A percentile compares a stretch with the other conserved stretches of the same genome.
These are phyloP conservation scores for Cataglyphis cursor DNA, from an alignment of 2,888 invertebrate species.

Conservation along the genomic window DNA sequence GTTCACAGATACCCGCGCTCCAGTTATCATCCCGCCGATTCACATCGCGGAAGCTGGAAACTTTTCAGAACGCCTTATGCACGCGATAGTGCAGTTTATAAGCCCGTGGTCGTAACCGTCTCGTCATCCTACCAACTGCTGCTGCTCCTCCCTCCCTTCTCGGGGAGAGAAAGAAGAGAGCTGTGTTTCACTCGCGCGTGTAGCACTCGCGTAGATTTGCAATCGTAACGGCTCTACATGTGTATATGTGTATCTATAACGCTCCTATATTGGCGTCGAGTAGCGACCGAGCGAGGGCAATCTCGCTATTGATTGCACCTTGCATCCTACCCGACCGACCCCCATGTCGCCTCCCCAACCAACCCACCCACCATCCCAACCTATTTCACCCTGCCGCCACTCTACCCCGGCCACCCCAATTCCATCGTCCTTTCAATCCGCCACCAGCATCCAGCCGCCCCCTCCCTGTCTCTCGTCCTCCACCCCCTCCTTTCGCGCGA, in stretches of 20 bases:
- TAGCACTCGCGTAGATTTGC: conserved; percentile 59
- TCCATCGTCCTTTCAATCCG: conserved; percentile 53
- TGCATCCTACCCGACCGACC: conserved; percentile 69
- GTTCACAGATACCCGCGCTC: conserved; percentile 4
- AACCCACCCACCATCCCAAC: conserved; percentile 55
- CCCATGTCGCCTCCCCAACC: conserved; percentile 46
- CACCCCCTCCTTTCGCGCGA: conserved; percentile 42
- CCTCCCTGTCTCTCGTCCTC: conserved; percentile 32
- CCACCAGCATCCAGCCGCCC: conserved; percentile 34
- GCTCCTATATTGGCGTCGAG: conserved; percentile 74
- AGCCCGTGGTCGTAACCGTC: conserved; percentile 35
- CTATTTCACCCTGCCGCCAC: conserved; percentile 56
- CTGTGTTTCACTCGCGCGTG: not conserved
- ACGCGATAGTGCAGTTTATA: conserved; percentile 26
- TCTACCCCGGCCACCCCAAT: conserved; percentile 51
- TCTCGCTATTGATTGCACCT: conserved; percentile 80
- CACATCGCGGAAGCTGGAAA: conserved; percentile 39
- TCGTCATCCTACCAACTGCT: not conserved
- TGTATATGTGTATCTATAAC: conserved; percentile 68
- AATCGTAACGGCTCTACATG: conserved; percentile 70
- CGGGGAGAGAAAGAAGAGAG: not conserved
- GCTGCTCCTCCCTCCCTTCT: not conserved
- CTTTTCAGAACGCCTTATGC: conserved; percentile 36
- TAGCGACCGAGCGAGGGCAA: conserved; percentile 77
- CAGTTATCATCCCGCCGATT: conserved; percentile 27